Evolutionary conservation across 1,140 invertebrate genomes (phyloP).

Genomic region (Drosophila biarmipes): DNA sequence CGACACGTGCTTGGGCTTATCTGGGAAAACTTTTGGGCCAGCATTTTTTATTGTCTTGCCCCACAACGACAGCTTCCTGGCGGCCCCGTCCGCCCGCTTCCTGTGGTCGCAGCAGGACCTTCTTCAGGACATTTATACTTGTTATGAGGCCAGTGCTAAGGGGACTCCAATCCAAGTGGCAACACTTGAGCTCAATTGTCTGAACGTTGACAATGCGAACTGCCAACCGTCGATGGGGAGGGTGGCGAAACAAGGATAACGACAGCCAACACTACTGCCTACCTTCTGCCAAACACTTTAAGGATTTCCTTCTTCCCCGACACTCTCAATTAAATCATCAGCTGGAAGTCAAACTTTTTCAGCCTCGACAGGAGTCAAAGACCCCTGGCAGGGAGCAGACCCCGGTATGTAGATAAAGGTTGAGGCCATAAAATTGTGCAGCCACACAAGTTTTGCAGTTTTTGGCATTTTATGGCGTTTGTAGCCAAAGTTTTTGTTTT

Average conservation of each 20-base stretch:
- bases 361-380: conserved; percentile 14
- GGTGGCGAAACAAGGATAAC: conserved; percentile 10
- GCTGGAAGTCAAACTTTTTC: conserved; percentile 21
- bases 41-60: conserved; percentile 41
- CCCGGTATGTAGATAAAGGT: conserved; percentile 16
- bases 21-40: conserved; percentile 38
- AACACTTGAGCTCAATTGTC: conserved; percentile 79
- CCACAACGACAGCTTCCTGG: conserved; percentile 15
- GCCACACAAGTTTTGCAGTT: conserved; percentile 41
- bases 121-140: conserved; percentile 62
- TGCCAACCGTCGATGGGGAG: conserved; percentile 6
- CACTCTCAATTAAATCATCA: conserved; percentile 55
- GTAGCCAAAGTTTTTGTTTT: conserved; percentile 30
- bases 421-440: conserved; percentile 46
- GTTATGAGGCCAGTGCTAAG: conserved; percentile 52
- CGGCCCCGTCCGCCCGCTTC: neutral
- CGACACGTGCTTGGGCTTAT: conserved; percentile 46
- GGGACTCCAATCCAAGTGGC: conserved; percentile 36
- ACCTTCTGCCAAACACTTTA: conserved; percentile 20
- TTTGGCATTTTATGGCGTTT: conserved; percentile 63
- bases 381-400: conserved; percentile 1
- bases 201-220: conserved; percentile 73
- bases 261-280: conserved; percentile 9
- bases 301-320: conserved; percentile 26
- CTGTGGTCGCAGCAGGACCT: conserved; percentile 35